These are phyloP conservation scores for Nothura maculosa DNA, from an alignment of 2,797 vertebrate species.

Conservation along the genomic window DNA sequence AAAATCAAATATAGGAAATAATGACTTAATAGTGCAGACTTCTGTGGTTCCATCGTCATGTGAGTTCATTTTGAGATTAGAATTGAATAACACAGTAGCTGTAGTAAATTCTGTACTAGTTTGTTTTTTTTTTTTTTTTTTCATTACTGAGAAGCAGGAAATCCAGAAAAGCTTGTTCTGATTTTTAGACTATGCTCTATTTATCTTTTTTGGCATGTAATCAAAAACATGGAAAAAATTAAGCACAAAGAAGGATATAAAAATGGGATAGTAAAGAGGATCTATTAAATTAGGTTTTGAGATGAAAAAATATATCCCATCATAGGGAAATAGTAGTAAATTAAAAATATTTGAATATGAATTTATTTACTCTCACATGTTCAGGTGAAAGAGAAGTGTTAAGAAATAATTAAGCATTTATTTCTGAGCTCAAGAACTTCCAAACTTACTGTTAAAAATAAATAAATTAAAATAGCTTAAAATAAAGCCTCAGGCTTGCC, in stretches of 20 bases:
- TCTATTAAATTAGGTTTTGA: constrained; percentile 7
- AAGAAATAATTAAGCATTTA: not conserved
- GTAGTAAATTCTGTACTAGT: not conserved
- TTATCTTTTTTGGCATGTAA: not conserved
- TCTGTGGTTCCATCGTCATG: too few species aligned
- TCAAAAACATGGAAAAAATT: not conserved
- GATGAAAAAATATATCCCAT: not conserved
- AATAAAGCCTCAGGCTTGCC: not conserved
- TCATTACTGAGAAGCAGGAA: not conserved
- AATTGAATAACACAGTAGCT: not conserved
- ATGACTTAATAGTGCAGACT: not conserved
- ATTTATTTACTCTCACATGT: not conserved
- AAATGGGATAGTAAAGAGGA: not conserved
- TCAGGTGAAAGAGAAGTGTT: not conserved
- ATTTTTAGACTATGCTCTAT: not conserved
- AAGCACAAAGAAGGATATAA: not conserved
- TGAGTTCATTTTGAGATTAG: not conserved
- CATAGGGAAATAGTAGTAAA: not conserved
- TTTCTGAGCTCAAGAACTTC: not conserved
- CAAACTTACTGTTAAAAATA: not conserved
- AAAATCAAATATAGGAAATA: not conserved
- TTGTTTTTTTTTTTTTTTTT: not conserved
- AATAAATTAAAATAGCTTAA: not conserved
- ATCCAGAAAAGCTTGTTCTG: not conserved
- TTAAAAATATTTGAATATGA: constrained; percentile 5